Percentiles rank a stretch among this genome's conserved stretches.
These are phyloP conservation scores for Magallana nippona DNA, from an alignment of 2,888 invertebrate species.

Conservation along the genomic window DNA sequence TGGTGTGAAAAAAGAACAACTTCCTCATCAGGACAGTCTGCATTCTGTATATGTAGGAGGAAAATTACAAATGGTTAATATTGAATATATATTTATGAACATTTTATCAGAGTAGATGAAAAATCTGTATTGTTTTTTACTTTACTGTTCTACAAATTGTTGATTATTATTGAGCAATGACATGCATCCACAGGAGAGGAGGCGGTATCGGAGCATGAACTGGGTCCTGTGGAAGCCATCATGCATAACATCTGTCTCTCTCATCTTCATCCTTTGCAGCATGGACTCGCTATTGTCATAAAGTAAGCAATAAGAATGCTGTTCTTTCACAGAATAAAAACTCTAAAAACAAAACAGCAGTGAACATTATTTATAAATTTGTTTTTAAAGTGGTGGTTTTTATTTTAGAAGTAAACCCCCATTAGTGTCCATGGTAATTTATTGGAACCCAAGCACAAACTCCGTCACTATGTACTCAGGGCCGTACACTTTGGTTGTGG, in stretches of 20 bases:
- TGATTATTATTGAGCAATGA: background rate
- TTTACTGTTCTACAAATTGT: background rate
- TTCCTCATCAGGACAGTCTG: constrained; percentile 39
- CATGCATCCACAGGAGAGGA: constrained; percentile 52
- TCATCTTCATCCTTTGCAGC: constrained; percentile 57
- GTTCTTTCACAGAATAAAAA: too few relatives aligned
- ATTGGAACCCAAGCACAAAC: constrained; percentile 44
- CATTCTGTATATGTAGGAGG: constrained; percentile 55
- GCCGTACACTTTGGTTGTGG: constrained; percentile 37
- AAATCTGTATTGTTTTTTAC: background rate
- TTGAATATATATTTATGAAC: background rate
- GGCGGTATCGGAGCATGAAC: constrained; percentile 46
- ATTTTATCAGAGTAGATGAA: background rate
- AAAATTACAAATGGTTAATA: constrained; percentile 57
- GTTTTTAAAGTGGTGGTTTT: background rate
- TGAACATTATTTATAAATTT: background rate
- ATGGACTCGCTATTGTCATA: constrained; percentile 57
- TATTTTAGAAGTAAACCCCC: constrained; percentile 42
- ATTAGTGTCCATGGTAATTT: constrained; percentile 47
- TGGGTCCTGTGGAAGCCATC: constrained; percentile 52
- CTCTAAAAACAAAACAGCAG: too few relatives aligned
- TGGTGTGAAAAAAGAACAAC: constrained; percentile 65
- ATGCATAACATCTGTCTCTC: constrained; percentile 61
- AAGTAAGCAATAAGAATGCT: constrained; percentile 51
- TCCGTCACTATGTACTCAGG: constrained; percentile 46